A percentile compares a stretch with the other conserved stretches of the same genome.
These are phyloP conservation scores for Malurus elegans DNA, from an alignment of 2,113 vertebrate species.

Conservation along the genomic window DNA sequence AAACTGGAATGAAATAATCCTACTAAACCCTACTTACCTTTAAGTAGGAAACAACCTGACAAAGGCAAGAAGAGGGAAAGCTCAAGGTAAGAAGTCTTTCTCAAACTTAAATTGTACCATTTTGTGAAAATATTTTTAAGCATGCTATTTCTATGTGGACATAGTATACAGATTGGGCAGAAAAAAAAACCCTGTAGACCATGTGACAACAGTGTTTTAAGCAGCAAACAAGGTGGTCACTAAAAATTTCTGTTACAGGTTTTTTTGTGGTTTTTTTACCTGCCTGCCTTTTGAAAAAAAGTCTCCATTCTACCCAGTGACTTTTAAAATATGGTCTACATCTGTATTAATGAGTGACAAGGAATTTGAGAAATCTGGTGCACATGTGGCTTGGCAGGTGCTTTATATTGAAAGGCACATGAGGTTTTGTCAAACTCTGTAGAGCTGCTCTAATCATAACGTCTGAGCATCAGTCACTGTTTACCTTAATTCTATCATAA, in stretches of 20 bases:
- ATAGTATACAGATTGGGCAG: neutral
- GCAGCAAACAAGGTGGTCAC: constrained; percentile 14
- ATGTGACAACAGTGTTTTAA: constrained; percentile 7
- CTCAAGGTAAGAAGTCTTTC: neutral
- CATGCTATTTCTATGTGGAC: neutral
- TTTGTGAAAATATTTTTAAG: neutral
- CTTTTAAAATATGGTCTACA: constrained; percentile 54
- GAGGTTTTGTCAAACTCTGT: constrained; percentile 57
- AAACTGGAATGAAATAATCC: neutral
- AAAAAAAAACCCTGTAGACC: neutral
- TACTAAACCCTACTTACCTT: neutral
- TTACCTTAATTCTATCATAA: constrained; percentile 60
- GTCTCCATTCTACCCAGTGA: constrained; percentile 21
- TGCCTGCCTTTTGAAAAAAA: constrained; percentile 42
- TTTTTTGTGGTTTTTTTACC: constrained; percentile 12
- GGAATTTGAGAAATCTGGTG: constrained; percentile 63
- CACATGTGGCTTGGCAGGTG: constrained; percentile 70
- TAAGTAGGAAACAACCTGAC: neutral
- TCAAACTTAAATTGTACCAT: neutral
- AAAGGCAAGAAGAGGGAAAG: neutral
- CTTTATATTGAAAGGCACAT: constrained; percentile 57
- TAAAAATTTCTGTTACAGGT: constrained; percentile 16
- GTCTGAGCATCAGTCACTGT: constrained; percentile 54
- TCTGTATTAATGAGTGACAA: constrained; percentile 64
- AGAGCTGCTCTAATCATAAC: constrained; percentile 60